These are phyloP conservation scores for Cyprinodon brontotheroides DNA, from an alignment of 2,113 vertebrate species.

Conservation along the genomic window DNA sequence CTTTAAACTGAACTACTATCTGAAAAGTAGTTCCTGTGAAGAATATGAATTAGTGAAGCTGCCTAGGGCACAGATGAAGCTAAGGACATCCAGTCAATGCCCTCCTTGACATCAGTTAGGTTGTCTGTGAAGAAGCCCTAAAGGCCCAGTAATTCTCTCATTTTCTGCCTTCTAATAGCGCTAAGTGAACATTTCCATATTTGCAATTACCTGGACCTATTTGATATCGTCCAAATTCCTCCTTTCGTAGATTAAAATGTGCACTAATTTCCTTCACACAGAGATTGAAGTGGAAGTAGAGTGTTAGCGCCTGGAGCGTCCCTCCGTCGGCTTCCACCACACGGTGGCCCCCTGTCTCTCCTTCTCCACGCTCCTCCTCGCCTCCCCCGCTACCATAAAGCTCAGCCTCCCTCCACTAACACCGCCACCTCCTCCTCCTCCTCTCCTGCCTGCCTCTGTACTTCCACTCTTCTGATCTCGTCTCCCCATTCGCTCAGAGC, in stretches of 20 bases:
- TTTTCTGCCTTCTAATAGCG: slow-evolving; percentile 7
- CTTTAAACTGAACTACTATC: too few species aligned
- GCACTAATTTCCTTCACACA: neutral
- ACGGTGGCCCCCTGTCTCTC: slow-evolving; percentile 70
- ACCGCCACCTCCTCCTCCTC: slow-evolving; percentile 14
- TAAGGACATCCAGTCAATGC: slow-evolving; percentile 9
- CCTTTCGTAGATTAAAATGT: neutral
- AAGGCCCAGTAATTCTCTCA: slow-evolving; percentile 4
- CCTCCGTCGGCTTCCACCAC: slow-evolving; percentile 51
- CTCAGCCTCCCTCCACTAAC: slow-evolving; percentile 27
- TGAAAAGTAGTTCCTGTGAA: too few species aligned
- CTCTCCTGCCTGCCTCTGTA: slow-evolving; percentile 42
- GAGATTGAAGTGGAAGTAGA: neutral
- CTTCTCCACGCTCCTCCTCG: slow-evolving; percentile 43
- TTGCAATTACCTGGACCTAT: slow-evolving; percentile 12
- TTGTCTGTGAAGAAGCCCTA: slow-evolving; percentile 12
- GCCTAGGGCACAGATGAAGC: neutral
- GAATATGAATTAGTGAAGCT: slow-evolving; percentile 22
- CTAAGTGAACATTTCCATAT: neutral
- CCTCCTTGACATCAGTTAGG: slow-evolving; percentile 26
- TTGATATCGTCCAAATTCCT: slow-evolving; percentile 2
- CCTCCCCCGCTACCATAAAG: slow-evolving; percentile 48
- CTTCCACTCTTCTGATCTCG: slow-evolving; percentile 58
- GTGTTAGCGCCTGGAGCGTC: slow-evolving; percentile 11
- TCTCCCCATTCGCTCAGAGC: slow-evolving; percentile 56